Evolutionary conservation across 2,113 vertebrate species (phyloP).

Genomic region (Chaetodon trifascialis): DNA sequence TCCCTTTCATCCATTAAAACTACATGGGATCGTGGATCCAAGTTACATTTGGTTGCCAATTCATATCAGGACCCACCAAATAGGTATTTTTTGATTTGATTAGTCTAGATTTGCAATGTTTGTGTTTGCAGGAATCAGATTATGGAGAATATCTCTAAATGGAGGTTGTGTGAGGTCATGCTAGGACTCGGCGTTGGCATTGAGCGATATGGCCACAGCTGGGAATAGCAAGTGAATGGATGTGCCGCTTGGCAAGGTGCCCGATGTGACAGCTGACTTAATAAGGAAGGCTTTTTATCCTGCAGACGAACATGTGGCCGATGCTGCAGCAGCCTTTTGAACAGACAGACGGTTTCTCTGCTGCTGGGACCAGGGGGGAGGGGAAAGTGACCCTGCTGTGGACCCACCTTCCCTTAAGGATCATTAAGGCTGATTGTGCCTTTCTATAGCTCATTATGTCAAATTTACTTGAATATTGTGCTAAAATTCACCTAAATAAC

Average conservation of each 20-base stretch:
- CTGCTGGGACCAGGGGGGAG: constrained; percentile 9
- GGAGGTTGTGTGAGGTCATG: constrained; percentile 45
- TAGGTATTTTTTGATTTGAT: not conserved
- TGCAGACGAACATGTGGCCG: constrained; percentile 54
- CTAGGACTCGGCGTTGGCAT: constrained; percentile 37
- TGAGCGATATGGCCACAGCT: constrained; percentile 52
- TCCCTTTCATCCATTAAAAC: constrained; percentile 8
- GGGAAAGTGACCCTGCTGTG: constrained; percentile 20
- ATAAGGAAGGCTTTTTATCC: constrained; percentile 66
- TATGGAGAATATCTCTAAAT: not conserved
- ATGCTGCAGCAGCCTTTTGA: constrained; percentile 23
- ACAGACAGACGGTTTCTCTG: constrained; percentile 15
- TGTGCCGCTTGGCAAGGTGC: constrained; percentile 59
- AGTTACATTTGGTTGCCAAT: not conserved
- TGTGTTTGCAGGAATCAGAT: not conserved
- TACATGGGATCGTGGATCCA: not conserved
- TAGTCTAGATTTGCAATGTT: not conserved
- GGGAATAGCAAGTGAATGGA: constrained; percentile 55
- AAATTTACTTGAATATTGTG: not conserved
- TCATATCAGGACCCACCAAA: not conserved
- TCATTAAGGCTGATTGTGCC: not conserved
- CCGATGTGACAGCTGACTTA: constrained; percentile 68
- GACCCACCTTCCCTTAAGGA: constrained; percentile 15
- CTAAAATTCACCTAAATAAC: constrained; percentile 1
- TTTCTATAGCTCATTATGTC: constrained; percentile 9